Evolutionary conservation across 2,888 invertebrate genomes (phyloP), one percentile per base, ranked within the genome.

Genomic region (Acleris sparsana): DNA sequence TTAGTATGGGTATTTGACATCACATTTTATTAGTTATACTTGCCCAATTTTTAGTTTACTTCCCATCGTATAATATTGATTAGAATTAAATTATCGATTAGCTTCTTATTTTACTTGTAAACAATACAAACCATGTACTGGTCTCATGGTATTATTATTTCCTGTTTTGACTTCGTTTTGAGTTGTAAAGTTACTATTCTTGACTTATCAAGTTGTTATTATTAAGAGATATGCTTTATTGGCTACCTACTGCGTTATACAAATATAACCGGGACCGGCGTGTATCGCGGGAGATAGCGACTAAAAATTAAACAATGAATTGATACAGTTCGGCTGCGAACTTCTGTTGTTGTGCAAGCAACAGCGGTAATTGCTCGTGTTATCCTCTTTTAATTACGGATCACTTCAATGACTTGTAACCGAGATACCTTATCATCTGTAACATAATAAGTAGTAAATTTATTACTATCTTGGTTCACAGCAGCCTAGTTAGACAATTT

Each of bases 121-220:
- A 6, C 43, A 44, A 16, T 43, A 33, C 11, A 57, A 33, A 33
- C 3, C 48, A 29, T 43, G n/a, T n/a, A 17, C 16, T 46, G 55
- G 39, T 7, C 16, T 25, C 5, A 48, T 29, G 17, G 17, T 22
- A 57, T 46, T 18, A 58, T 25, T 43, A 48, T 62, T 62, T 62
- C 57, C 62, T 66, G 66, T 66, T 66, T 62, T 53, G 61, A 61
- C 51, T 55, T 29, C 13, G n/a, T 22, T 16, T 13, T 3, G 16
- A 44, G 25, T 51, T 43, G 5, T 43, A 13, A 52, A 46, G 17
- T 9, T 25, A 9, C 33, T 33, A 44, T 53, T 52, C 43, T 52
- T 16, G 5, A 61, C 44, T 57, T 62, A 66, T 62, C 66, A 53
- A 33, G 51, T 52, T 59, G 64, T 53, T 62, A 59, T 65, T 57